These are phyloP conservation scores for Orthosia incerta DNA, from an alignment of 2,888 invertebrate species.

Conservation along the genomic window DNA sequence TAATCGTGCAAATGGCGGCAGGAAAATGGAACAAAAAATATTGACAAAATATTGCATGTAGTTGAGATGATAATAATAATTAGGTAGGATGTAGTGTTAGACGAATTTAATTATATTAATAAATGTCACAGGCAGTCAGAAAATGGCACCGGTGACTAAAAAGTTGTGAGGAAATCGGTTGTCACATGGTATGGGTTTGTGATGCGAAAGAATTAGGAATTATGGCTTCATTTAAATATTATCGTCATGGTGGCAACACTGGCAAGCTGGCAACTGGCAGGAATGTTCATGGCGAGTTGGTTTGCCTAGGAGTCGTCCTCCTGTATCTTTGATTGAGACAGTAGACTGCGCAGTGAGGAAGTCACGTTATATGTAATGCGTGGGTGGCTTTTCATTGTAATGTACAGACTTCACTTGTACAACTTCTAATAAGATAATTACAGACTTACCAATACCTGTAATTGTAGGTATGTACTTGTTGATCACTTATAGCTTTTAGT, in stretches of 20 bases:
- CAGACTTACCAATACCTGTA: not conserved
- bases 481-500: not conserved
- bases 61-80: too few species aligned
- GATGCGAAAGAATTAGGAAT: constrained; percentile 28
- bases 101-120: too few species aligned
- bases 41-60: too few species aligned
- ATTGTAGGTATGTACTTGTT: not conserved
- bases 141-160: too few species aligned
- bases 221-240: constrained; percentile 79
- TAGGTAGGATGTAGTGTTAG: too few species aligned
- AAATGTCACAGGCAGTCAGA: too few species aligned
- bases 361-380: constrained; percentile 17
- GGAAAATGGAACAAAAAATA: too few species aligned
- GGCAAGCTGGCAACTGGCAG: constrained; percentile 62
- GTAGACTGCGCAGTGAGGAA: constrained; percentile 24
- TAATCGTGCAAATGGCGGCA: not conserved
- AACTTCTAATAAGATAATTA: too few species aligned
- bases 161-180: too few species aligned
- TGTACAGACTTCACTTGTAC: not conserved
- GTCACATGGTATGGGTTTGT: too few species aligned
- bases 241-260: constrained; percentile 71
- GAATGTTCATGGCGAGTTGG: constrained; percentile 66
- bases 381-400: too few species aligned
- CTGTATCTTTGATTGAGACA: constrained; percentile 66
- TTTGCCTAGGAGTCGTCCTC: constrained; percentile 60